Evolutionary conservation across 2,888 invertebrate genomes (phyloP).

Genomic region (Platycheirus albimanus): DNA sequence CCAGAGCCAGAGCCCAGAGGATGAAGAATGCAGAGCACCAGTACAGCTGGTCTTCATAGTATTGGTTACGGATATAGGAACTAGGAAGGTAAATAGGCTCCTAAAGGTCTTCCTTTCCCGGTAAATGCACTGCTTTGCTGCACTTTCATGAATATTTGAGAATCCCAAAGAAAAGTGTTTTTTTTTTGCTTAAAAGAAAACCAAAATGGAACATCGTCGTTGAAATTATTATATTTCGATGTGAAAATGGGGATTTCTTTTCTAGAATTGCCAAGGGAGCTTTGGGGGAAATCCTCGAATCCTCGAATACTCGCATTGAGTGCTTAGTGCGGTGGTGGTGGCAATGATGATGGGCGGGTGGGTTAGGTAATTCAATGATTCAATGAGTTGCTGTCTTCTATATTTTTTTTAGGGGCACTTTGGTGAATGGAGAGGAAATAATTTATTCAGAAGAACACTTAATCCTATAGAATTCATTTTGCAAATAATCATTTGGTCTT

Average conservation of each 20-base stretch:
- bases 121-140: conserved; percentile 56
- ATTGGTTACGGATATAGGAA: background rate
- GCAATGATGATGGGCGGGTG: background rate
- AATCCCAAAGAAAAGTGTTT: conserved; percentile 57
- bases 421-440: conserved; percentile 64
- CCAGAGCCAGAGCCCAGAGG: background rate
- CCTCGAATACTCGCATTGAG: conserved; percentile 46
- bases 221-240: conserved; percentile 19
- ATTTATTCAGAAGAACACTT: conserved; percentile 72
- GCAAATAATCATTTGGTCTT: conserved; percentile 41
- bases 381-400: conserved; percentile 51
- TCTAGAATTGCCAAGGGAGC: conserved; percentile 32
- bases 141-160: conserved; percentile 72
- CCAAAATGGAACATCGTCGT: conserved; percentile 15
- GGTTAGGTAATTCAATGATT: conserved; percentile 65
- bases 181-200: conserved; percentile 35
- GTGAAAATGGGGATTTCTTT: conserved; percentile 1
- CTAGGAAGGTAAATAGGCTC: conserved; percentile 37
- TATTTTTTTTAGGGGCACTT: conserved; percentile 24
- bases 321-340: conserved; percentile 3
- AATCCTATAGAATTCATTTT: conserved; percentile 56
- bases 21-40: background rate
- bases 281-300: too few species aligned
- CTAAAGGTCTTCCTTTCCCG: conserved; percentile 20
- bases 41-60: background rate